Evolutionary conservation across 2,797 vertebrate species (phyloP), one percentile per base, ranked within the genome.

Genomic region (Helarctos malayanus): DNA sequence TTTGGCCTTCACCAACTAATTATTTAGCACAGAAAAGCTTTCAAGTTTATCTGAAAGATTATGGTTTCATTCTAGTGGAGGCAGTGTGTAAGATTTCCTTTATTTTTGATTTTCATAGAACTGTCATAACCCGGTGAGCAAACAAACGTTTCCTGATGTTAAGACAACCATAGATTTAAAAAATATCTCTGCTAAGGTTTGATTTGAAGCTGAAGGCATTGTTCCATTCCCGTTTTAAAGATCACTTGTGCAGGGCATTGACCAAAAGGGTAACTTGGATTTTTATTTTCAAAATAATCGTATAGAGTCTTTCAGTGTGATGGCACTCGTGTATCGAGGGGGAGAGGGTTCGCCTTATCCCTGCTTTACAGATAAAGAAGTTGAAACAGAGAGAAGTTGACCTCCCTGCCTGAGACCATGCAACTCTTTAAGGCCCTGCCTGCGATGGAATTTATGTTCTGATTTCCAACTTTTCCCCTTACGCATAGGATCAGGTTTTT

Each of bases 21-120:
- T 13, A 86, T 91, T 52, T 94, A 95, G 79, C 63, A 82, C 16
- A 38, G 32, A 79, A 38, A 49, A 59, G 84, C 97, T 97, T 97
- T 97, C 96, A 89, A 88, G 89, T 68, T 89, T 78, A 63, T 93
- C 87, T 56, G 75, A 83, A 83, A 81, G 91, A 47, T 41, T 3
- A 57, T 4, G 35, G 41, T 73, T 92, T 96, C 87, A 25, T 80
- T 41, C 89, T 49, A 13, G 63, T 84, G 76, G 68, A 91, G 65
- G 94, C 56, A 29, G 32, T 5, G 2, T 49, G 35, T 38, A n/a
- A 59, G 65, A 76, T 47, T 61, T 63, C 88, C 91, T 93, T 68
- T 54, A 16, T 61, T 78, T 89, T 78, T 68, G 2, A 21, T 82
- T 92, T 95, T 79, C 1, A 1, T 65, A 32, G 92, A 79, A 52